phyloP scores from a whole-genome alignment of 35 echinoderm and acorn worm genomes.

The Amphiura filiformis region DNA sequence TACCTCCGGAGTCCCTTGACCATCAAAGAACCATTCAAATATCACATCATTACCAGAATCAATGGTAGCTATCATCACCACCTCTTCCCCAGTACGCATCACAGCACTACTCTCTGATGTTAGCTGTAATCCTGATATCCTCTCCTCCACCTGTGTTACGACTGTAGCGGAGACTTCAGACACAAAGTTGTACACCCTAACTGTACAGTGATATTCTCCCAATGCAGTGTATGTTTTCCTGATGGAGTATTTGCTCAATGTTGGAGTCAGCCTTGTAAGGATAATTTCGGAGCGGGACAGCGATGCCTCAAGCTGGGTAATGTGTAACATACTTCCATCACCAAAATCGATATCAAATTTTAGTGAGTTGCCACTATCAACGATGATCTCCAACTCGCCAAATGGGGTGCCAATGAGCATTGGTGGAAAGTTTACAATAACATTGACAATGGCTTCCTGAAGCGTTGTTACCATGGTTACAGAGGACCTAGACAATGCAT shows the following conservation, averaged over 20 bases:
- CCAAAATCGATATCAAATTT: conserved; percentile 60
- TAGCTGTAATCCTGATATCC: conserved; percentile 55
- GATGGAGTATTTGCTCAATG: conserved; percentile 35
- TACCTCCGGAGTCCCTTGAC: too few relatives aligned
- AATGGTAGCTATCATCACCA: conserved; percentile 52
- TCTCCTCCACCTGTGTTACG: conserved; percentile 66
- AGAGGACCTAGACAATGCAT: conserved; percentile 41
- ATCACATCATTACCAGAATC: conserved; percentile 57
- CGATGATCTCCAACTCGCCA: conserved; percentile 18
- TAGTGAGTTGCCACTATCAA: conserved; percentile 67
- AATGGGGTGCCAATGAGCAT: conserved; percentile 47
- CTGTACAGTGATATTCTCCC: conserved; percentile 53
- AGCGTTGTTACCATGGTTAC: conserved; percentile 49
- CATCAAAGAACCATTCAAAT: conserved; percentile 82
- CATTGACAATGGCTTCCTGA: conserved; percentile 63
- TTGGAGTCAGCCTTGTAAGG: background rate
- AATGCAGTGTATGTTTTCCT: conserved; percentile 43
- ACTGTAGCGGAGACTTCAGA: conserved; percentile 29
- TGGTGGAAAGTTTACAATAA: too few relatives aligned
- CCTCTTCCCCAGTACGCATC: conserved; percentile 25
- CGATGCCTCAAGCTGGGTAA: conserved; percentile 5
- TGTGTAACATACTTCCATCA: conserved; percentile 24
- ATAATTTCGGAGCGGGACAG: background rate
- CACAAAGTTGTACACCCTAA: conserved; percentile 57
- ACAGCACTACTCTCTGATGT: conserved; percentile 38